Evolutionary conservation across 2,797 vertebrate genomes (phyloP), one percentile per base, ranked within the genome.

Genomic region (Lithobates sylvaticus): DNA sequence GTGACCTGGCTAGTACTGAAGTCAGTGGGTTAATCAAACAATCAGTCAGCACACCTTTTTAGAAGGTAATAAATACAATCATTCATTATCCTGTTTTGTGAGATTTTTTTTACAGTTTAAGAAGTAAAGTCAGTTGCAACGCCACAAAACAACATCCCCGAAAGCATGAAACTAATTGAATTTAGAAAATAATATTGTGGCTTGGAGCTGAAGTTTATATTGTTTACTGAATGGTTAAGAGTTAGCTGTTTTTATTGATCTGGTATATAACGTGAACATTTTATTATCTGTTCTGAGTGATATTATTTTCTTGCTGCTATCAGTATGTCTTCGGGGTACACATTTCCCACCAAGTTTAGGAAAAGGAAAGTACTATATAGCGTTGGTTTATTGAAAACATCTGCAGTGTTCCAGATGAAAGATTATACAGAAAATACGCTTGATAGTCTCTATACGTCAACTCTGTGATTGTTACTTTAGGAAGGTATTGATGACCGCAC

Each of bases 141-240:
- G 36, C 29, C 9, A 70, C 47, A 72, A 61, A 71, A n/a, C 6
- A 8, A 32, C 44, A 80, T 58, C 29, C 74, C 81, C 58, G 42
- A 72, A 71, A 83, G 81, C 54, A 83, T 65, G 34, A 74, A 88
- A 73, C 42, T 70, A 54, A 73, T 83, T 83, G 54, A 54, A 75
- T 44, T 64, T 83, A 54, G 81, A 42, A 72, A 83, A 69, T 58
- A 58, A 68, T 78, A 78, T 68, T 78, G 77, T 42, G 27, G 16
- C 69, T 61, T 71, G 79, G 71, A 54, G 81, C 68, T 64, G 80
- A 78, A 10, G n/a, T 39, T 67, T 26, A n/a, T 50, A 85, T 85
- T 70, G 67, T 71, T 64, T 72, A 80, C 68, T 26, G 69, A 72
- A 65, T 39, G 54, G 42, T 78, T 79, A 65, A 29, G 68, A 42